Conservation (phyloP, 2,888 invertebrate genomes). For the Napeogenes sylphis region DNA sequence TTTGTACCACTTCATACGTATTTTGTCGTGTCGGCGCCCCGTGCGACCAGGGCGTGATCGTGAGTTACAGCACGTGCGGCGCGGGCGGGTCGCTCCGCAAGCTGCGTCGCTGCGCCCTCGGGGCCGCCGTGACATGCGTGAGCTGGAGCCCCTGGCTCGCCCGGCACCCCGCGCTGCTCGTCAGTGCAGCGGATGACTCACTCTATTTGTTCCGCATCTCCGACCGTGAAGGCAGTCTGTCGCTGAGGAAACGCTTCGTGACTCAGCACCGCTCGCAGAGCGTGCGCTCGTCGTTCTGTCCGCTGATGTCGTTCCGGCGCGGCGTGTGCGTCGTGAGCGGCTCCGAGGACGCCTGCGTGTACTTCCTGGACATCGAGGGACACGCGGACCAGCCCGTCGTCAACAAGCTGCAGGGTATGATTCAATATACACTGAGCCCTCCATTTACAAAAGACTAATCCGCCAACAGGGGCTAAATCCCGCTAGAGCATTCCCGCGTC, state of each 20-base stretch:
- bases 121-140: conserved; percentile 83
- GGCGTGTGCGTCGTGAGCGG: conserved; percentile 89
- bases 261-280: conserved; percentile 78
- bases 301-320: conserved; percentile 88
- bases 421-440: not conserved
- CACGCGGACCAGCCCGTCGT: conserved; percentile 74
- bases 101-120: conserved; percentile 80
- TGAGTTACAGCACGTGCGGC: conserved; percentile 83
- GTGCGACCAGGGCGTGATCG: conserved; percentile 76
- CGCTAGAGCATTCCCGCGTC: too few species aligned
- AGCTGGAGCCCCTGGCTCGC: conserved; percentile 90
- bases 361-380: conserved; percentile 86
- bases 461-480: too few species aligned
- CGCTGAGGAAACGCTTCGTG: conserved; percentile 81
- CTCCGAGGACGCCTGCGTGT: conserved; percentile 87
- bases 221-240: conserved; percentile 81
- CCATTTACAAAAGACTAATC: not conserved
- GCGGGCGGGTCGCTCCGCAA: conserved; percentile 82
- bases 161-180: conserved; percentile 86
- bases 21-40: not conserved
- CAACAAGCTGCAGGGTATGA: conserved; percentile 76
- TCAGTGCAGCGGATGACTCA: conserved; percentile 86
- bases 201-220: conserved; percentile 84
- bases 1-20: too few species aligned
- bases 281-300: conserved; percentile 89